These are phyloP conservation scores for Chaunax sp. DNA, from an alignment of 2,797 vertebrate genomes.

Conservation along the genomic window DNA sequence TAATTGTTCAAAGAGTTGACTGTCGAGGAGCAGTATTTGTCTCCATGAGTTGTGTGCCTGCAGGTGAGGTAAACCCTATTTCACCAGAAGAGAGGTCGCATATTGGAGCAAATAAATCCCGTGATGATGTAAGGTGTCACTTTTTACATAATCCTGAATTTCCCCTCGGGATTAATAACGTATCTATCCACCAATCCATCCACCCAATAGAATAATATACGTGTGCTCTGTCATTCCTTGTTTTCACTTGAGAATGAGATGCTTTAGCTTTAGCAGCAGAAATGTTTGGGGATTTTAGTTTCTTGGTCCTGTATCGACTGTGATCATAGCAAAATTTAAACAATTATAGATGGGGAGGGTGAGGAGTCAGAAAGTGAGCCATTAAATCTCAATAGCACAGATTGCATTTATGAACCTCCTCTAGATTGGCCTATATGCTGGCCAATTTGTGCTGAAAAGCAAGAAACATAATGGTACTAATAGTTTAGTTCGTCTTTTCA, in stretches of 20 bases:
- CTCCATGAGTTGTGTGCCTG: neutral
- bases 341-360: neutral
- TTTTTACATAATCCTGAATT: neutral
- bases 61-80: too few species aligned
- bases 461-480: too few species aligned
- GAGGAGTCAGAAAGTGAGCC: neutral
- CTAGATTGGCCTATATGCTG: neutral
- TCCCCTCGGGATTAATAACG: too few species aligned
- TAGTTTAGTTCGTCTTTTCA: too few species aligned
- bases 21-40: neutral
- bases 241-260: too few species aligned
- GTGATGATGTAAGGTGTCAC: neutral
- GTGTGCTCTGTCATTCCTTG: too few species aligned
- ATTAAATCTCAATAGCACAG: neutral
- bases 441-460: neutral
- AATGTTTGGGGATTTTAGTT: too few species aligned
- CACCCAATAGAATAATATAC: too few species aligned
- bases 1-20: constrained; percentile 1
- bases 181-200: too few species aligned
- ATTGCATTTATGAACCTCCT: neutral
- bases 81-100: neutral
- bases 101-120: neutral
- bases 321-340: neutral
- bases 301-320: too few species aligned
- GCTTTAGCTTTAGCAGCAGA: too few species aligned